Conservation (phyloP, 2,113 vertebrate species). For the Corythaeola cristata region DNA sequence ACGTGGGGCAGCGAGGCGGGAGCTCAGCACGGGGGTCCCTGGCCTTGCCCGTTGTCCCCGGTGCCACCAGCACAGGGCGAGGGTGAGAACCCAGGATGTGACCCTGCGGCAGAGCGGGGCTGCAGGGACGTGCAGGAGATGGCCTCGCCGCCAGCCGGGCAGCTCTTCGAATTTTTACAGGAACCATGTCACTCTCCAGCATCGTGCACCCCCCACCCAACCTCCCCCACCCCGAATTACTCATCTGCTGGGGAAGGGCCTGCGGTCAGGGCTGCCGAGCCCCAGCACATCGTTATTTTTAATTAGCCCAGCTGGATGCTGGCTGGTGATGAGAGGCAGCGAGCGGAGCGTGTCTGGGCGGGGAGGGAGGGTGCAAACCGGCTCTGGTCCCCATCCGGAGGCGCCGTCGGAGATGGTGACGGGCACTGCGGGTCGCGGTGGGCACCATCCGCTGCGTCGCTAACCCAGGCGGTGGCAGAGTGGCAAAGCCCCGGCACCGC, state of each 20-base stretch:
- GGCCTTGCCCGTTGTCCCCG: not conserved
- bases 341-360: fast-evolving
- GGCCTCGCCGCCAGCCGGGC: fast-evolving
- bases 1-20: fast-evolving
- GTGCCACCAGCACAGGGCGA: fast-evolving
- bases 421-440: fast-evolving
- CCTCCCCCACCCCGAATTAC: not conserved
- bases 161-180: not conserved
- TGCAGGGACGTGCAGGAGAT: not conserved
- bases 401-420: not conserved
- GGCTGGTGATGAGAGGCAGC: not conserved
- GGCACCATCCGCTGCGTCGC: not conserved
- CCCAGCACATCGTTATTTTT: not conserved
- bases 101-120: not conserved
- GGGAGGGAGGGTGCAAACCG: not conserved
- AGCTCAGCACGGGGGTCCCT: not conserved
- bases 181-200: not conserved
- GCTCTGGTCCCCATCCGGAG: not conserved
- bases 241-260: not conserved
- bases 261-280: not conserved
- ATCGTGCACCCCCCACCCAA: not conserved
- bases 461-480: not conserved
- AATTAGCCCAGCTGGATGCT: not conserved
- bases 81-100: not conserved
- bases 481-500: fast-evolving